Base-by-base conservation (phyloP, 2,888 invertebrate species). In the Paralinhomoeus sp. region DNA sequence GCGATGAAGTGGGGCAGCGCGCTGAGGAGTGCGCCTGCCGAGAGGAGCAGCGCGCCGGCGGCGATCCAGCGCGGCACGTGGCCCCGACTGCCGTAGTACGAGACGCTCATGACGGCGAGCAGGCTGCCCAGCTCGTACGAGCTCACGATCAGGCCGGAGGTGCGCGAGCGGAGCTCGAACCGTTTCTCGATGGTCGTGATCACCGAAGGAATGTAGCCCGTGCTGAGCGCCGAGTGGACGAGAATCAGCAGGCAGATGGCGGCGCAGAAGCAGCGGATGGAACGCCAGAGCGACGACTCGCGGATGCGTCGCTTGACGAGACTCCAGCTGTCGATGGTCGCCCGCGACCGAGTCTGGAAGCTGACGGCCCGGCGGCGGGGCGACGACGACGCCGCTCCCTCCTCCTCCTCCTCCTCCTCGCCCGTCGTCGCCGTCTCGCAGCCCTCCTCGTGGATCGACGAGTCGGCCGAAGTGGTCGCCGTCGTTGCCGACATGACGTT, bases 41-140 rank as follows among this genome's bases (percentile, higher is more conserved):
- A 85, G 82, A 85, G 85, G 58, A 85, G 78, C 44, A 85, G 76
- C 44, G 82, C 80, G 58, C 80, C 78, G 50, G 80, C 77, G 50
- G 82, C 87, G 58, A 89, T 84, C 84, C 85, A 87, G 35, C 80
- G 79, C 43, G 85, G 85, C 63, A 84, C 84, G 65, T 84, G 82
- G 51, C 87, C 71, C 48, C 82, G 73, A 57, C 83, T 82, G 52
- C 87, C 87, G 58, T 87, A 75, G 64, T 87, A 89, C 61, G 83
- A 83, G 55, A 89, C 85, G 67, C 87, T 85, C 62, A 89, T 81
- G 57, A 87, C 85, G 34, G 87, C 83, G 61, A 84, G 79, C 54
- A 87, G 80, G 67, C 85, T 85, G 58, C 87, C 87, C 38, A 63
- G 55, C 48, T 65, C 64, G 40, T 63, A 62, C 17, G 60, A 60